phyloP scores from a whole-genome alignment of 1,140 invertebrate genomes.

The Drosophila setifemur region DNA sequence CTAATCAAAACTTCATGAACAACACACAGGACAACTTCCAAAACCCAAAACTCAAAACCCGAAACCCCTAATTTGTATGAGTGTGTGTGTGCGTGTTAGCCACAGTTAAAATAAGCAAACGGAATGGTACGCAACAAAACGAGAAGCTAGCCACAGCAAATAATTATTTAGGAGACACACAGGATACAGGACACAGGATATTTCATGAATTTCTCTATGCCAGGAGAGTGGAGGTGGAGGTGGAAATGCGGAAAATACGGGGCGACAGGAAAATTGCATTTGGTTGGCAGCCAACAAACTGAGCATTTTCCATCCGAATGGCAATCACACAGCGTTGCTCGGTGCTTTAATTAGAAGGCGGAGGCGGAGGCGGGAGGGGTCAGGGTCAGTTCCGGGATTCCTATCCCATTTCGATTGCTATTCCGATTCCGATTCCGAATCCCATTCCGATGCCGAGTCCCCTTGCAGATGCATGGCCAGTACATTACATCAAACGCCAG shows the following conservation, averaged over 20 bases:
- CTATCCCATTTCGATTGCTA: not conserved
- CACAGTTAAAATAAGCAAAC: conserved; percentile 5
- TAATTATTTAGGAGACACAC: conserved; percentile 25
- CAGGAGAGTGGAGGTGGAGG: no score
- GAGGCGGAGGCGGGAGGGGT: no score
- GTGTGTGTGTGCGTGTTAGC: not conserved
- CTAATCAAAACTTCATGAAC: conserved; percentile 35
- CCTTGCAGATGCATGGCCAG: no score
- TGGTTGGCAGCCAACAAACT: conserved; percentile 6
- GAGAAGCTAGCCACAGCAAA: not conserved
- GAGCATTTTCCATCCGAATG: not conserved
- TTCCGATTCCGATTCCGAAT: not conserved
- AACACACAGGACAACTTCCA: conserved; percentile 5
- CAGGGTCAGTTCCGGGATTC: not conserved
- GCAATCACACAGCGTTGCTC: no score
- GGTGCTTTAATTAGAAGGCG: conserved; percentile 18
- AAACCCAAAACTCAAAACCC: not conserved
- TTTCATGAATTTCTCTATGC: not conserved
- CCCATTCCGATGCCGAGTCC: not conserved
- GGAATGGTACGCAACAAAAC: not conserved
- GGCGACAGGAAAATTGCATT: conserved; percentile 19
- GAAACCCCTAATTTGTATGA: not conserved
- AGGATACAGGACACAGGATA: not conserved
- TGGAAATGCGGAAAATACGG: not conserved
- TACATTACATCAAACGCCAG: not conserved